Base-by-base conservation (phyloP, 2,113 vertebrate species). In the Oryzias curvinotus region DNA sequence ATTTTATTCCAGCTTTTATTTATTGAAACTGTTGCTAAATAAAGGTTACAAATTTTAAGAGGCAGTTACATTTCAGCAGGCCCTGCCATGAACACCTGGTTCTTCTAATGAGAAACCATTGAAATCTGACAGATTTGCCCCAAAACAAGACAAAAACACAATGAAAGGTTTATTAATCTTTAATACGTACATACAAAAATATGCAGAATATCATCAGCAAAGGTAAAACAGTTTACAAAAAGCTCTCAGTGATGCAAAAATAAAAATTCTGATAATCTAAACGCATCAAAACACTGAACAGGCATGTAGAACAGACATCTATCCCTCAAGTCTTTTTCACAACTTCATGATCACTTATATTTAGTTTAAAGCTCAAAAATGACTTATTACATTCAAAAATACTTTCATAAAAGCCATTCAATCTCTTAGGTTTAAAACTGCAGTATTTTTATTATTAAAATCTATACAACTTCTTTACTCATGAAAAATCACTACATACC, bases 141-240 rank as follows among this genome's bases (percentile, higher is more conserved):
- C 21, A 57, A 12, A 16, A 57, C 12, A 7, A 17, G 52, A 17
- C 14, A 25, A 12, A 25, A 2, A 45, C 21, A 12, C 7, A 44
- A 3, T 13, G 14, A 42, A 13, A 8, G 14, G 36, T 12, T 13
- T 36, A 12, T 12, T 12, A 6, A 36, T 36, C 12, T 10, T 36
- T 36, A 36, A 36, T 12, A 36, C 36, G 68, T 3, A 58, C 5
- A 68, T 49, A 18, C n/a, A 21, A 70, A 45, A 52, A 43, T 44
- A 64, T 42, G 13, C 45, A 62, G 57, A 66, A 69, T 41, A 64
- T 45, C 21, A 13, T 50, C 30, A 50, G 58, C 16, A 73, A 75
- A 81, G 80, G 75, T 58, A 61, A 41, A 41, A 50, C 14, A 13
- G 69, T 68, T 73, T 57, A 49, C 14, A 68, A 57, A 51, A 55